Conservation (phyloP, 2,113 vertebrate genomes). For the Ophiodon elongatus region DNA sequence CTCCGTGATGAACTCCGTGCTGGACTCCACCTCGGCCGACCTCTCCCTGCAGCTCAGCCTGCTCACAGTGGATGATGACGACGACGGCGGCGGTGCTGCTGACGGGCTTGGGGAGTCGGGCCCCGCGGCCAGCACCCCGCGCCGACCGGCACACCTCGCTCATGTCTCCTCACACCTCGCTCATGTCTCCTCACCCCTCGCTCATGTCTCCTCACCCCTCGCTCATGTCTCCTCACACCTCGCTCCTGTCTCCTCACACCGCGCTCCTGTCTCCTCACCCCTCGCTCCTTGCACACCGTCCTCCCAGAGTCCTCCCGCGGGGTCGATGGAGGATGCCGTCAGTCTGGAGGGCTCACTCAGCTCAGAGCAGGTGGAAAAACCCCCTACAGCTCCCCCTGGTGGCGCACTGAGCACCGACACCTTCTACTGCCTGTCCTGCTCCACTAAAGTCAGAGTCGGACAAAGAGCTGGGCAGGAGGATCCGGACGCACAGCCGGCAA, state of each 20-base stretch:
- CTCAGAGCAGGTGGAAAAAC: constrained; percentile 15
- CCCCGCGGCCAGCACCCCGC: constrained; percentile 81
- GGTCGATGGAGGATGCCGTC: not conserved
- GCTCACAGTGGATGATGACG: constrained; percentile 82
- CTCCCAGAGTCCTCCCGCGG: constrained; percentile 49
- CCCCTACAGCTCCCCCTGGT: constrained; percentile 55
- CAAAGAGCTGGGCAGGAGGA: constrained; percentile 20
- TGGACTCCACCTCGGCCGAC: constrained; percentile 73
- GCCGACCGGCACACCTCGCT: constrained; percentile 41
- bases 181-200: too few relatives aligned
- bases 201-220: constrained; percentile 36
- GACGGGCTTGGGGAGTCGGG: constrained; percentile 37
- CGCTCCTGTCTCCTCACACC: constrained; percentile 24
- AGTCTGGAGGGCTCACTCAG: constrained; percentile 15
- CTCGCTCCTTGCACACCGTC: constrained; percentile 34
- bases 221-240: constrained; percentile 39
- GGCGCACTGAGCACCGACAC: constrained; percentile 74
- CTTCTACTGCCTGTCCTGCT: constrained; percentile 90
- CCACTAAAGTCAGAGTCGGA: constrained; percentile 85
- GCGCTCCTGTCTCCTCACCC: constrained; percentile 24
- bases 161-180: constrained; percentile 37
- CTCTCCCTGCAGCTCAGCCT: constrained; percentile 86
- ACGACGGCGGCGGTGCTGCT: constrained; percentile 48
- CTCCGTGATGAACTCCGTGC: constrained; percentile 10
- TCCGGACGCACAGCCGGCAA: constrained; percentile 45